Conservation (phyloP, 2,888 invertebrate species). For the Seira sanloemensis region DNA sequence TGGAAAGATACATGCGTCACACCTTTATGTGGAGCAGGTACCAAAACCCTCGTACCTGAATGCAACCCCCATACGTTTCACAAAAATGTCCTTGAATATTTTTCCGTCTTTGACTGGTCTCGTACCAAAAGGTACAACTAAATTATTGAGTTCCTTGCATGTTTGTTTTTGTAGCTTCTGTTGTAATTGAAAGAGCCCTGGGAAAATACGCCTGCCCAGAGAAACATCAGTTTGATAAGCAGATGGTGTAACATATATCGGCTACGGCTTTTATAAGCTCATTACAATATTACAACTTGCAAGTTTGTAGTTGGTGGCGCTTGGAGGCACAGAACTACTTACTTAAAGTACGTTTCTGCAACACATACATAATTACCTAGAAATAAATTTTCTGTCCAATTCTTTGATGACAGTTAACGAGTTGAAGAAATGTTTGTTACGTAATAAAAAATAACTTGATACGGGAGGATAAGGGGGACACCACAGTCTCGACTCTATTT, state of each 20-base stretch:
- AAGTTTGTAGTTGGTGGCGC: neutral
- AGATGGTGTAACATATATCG: too few relatives aligned
- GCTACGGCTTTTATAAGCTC: too few relatives aligned
- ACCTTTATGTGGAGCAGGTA: conserved; percentile 11
- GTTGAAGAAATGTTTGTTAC: conserved; percentile 15
- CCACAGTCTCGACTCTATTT: neutral
- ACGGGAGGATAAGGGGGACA: conserved; percentile 18
- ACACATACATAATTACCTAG: neutral
- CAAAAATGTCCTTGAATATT: neutral
- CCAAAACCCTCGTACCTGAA: conserved; percentile 6
- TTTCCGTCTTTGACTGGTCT: too few relatives aligned
- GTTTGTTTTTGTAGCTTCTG: neutral
- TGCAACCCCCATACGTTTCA: neutral
- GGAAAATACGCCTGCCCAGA: conserved; percentile 5
- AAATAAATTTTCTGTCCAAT: conserved; percentile 18
- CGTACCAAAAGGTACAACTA: neutral
- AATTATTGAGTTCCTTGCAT: neutral
- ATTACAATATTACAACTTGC: neutral
- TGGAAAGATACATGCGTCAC: too few relatives aligned
- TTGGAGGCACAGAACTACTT: neutral
- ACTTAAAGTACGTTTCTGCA: neutral
- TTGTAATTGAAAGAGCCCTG: neutral
- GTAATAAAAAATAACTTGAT: conserved; percentile 13
- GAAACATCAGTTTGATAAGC: neutral
- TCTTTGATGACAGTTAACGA: conserved; percentile 33